phyloP scores from a whole-genome alignment of 2,888 invertebrate species.

The Epiperipatus broadwayi region DNA sequence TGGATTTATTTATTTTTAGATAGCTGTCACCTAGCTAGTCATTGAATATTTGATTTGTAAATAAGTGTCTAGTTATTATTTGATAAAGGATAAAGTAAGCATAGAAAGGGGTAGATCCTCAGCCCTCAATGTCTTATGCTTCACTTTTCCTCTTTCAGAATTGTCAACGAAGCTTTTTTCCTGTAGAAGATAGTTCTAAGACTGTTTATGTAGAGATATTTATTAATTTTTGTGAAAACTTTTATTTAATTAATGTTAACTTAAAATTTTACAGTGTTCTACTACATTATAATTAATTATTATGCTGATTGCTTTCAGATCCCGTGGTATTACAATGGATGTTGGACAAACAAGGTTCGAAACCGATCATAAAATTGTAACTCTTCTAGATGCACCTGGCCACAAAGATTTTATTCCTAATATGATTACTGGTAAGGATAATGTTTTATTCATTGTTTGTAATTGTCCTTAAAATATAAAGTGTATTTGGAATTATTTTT shows the following conservation, averaged over 20 bases:
- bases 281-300: constrained; percentile 10
- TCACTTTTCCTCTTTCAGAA: background rate
- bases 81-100: no score
- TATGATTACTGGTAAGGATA: constrained; percentile 58
- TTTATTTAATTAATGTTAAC: constrained; percentile 9
- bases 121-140: no score
- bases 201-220: background rate
- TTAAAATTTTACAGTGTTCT: constrained; percentile 6
- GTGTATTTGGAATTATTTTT: background rate
- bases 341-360: constrained; percentile 81
- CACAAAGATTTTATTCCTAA: constrained; percentile 99
- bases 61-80: no score
- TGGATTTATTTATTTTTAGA: no score
- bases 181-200: background rate
- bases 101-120: no score
- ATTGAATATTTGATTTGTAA: no score
- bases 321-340: constrained; percentile 96
- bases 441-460: no score
- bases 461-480: background rate
- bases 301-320: constrained; percentile 34
- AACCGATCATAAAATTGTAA: constrained; percentile 56
- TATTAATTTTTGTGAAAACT: background rate
- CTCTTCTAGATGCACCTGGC: constrained; percentile 87
- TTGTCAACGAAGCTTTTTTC: background rate
- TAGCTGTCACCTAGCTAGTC: no score